A percentile compares a stretch with the other conserved stretches of the same genome.
phyloP scores from a whole-genome alignment of 92 coral and sea anemone species.

The Pocillopora grandis region DNA sequence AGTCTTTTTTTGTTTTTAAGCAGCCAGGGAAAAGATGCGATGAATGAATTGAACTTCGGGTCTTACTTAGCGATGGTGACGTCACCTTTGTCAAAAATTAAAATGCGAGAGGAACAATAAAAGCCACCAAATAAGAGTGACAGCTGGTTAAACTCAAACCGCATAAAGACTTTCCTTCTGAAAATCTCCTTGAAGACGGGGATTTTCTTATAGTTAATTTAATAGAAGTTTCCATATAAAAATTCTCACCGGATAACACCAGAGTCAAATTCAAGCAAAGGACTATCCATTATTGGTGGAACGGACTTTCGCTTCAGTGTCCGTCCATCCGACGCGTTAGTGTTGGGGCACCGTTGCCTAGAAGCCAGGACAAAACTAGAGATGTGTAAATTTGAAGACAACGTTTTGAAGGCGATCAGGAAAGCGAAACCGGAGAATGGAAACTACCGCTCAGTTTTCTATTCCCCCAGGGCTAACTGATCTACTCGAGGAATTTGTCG shows the following conservation, averaged over 20 bases:
- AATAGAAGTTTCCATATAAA: not conserved
- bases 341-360: conserved; percentile 37
- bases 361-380: conserved; percentile 34
- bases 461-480: conserved; percentile 93
- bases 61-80: conserved; percentile 18
- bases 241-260: not conserved
- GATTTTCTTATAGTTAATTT: conserved; percentile 31
- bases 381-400: conserved; percentile 34
- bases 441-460: conserved; percentile 62
- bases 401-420: conserved; percentile 32
- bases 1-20: too few species aligned
- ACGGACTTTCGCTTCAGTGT: not conserved
- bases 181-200: conserved; percentile 31
- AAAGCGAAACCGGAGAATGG: conserved; percentile 66
- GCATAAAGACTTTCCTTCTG: conserved; percentile 18
- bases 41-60: too few species aligned
- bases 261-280: conserved; percentile 18
- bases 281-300: conserved; percentile 25
- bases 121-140: conserved; percentile 19
- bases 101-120: conserved; percentile 13
- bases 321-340: conserved; percentile 12
- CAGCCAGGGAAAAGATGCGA: too few species aligned
- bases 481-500: conserved; percentile 95
- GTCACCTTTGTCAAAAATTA: conserved; percentile 33
- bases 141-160: conserved; percentile 55